phyloP scores from a whole-genome alignment of 2,113 vertebrate species.

The human region GRCh38 chr6:134928001-134928500 shows the following conservation, averaged over 20 bases:
- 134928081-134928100: neutral
- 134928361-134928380: neutral
- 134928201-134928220: neutral
- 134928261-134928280: neutral
- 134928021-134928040: neutral
- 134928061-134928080: neutral
- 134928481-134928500: neutral
- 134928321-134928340: neutral
- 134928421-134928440: neutral
- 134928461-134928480: neutral
- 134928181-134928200: neutral
- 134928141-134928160: neutral
- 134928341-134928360: neutral
- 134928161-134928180: neutral
- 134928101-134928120: neutral
- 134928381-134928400: neutral
- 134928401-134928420: neutral
- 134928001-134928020: neutral
- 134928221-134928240: neutral
- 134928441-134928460: neutral
- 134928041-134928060: neutral
- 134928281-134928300: neutral
- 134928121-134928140: neutral
- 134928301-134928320: neutral
- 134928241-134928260: neutral